Percentiles rank a stretch among this genome's conserved stretches.
These are phyloP conservation scores for Leptinotarsa undecemlineata DNA, from an alignment of 1,140 invertebrate genomes.

Conservation along the genomic window DNA sequence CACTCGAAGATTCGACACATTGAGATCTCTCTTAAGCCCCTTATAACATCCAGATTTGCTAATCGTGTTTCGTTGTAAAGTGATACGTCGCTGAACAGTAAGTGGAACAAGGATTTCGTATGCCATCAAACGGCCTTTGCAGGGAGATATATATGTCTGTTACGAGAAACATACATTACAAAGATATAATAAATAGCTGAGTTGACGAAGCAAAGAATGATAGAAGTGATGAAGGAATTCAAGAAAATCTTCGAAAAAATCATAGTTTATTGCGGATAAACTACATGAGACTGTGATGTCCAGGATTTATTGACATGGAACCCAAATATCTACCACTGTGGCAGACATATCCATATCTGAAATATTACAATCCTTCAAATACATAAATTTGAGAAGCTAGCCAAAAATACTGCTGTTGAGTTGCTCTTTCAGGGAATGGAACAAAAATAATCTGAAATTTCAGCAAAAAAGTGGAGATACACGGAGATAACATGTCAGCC, in stretches of 20 bases:
- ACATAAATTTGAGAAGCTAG: no score
- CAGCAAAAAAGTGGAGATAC: no score
- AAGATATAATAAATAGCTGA: not conserved
- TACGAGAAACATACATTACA: not conserved
- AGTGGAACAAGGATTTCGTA: conserved; percentile 4
- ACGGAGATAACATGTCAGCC: no score
- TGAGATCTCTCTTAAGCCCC: conserved; percentile 5
- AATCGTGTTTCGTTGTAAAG: conserved; percentile 36
- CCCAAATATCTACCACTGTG: no score
- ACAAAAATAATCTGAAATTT: no score
- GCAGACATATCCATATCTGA: no score
- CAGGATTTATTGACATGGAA: no score
- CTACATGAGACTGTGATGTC: no score
- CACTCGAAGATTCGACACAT: conserved; percentile 22
- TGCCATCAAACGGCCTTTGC: conserved; percentile 4
- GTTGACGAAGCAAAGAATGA: not conserved
- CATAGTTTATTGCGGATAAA: no score
- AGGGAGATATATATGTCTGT: not conserved
- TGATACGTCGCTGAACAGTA: conserved; percentile 23
- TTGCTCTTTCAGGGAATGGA: no score
- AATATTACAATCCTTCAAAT: no score
- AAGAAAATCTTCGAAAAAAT: not conserved
- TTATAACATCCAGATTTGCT: conserved; percentile 25
- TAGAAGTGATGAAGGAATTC: not conserved
- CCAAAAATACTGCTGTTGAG: no score